Evolutionary conservation across 1,140 invertebrate genomes (phyloP).

Genomic region (Condylostylus longicornis): DNA sequence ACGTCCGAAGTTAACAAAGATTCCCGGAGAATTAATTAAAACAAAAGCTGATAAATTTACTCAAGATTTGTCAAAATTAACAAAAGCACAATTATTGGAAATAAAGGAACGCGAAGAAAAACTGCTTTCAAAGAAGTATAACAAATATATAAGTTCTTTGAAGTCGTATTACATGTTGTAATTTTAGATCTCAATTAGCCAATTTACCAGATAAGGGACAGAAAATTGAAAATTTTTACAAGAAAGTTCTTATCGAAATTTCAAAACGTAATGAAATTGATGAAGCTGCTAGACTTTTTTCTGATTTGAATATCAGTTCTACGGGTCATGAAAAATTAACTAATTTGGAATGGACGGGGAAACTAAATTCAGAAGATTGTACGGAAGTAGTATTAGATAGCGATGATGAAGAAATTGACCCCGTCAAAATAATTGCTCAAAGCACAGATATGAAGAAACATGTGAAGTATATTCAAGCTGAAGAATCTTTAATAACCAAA

Average conservation of each 20-base stretch:
- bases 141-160: conserved; percentile 1
- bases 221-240: conserved; percentile 41
- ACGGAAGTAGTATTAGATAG: conserved; percentile 38
- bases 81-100: conserved; percentile 33
- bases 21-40: background rate
- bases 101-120: conserved; percentile 36
- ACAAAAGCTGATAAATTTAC: background rate
- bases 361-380: conserved; percentile 27
- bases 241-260: conserved; percentile 41
- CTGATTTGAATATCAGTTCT: conserved; percentile 40
- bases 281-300: conserved; percentile 39
- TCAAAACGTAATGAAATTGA: conserved; percentile 40
- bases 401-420: conserved; percentile 49
- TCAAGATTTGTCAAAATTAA: conserved; percentile 31
- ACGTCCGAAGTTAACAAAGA: background rate
- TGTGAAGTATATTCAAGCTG: conserved; percentile 36
- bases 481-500: conserved; percentile 41
- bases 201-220: conserved; percentile 52
- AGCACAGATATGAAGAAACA: conserved; percentile 41
- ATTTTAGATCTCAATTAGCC: conserved; percentile 19
- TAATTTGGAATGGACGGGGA: conserved; percentile 51
- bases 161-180: background rate
- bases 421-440: conserved; percentile 48
- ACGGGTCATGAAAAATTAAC: conserved; percentile 40
- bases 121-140: conserved; percentile 35